Conservation (phyloP, 2,888 invertebrate genomes). For the Nemotelus nigrinus region DNA sequence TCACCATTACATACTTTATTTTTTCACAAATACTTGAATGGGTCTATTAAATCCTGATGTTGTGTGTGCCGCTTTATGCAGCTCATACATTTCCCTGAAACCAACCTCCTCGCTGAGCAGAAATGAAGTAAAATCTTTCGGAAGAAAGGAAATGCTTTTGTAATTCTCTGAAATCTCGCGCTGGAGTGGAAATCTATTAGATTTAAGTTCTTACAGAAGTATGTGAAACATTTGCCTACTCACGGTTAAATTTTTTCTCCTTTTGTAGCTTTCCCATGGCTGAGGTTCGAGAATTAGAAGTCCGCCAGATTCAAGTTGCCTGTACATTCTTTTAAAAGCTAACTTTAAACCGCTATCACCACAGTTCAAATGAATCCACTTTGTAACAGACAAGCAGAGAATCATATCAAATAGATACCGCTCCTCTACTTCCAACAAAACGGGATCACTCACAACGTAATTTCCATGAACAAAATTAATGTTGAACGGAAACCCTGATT, state of each 20-base stretch:
- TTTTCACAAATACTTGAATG: constrained; percentile 65
- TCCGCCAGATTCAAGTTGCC: constrained; percentile 81
- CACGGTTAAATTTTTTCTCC: constrained; percentile 73
- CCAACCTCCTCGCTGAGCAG: constrained; percentile 74
- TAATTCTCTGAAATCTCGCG: constrained; percentile 65
- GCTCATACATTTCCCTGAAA: constrained; percentile 70
- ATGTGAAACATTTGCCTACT: constrained; percentile 53
- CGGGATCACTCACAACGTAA: constrained; percentile 81
- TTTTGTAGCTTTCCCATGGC: constrained; percentile 80
- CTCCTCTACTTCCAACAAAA: constrained; percentile 75
- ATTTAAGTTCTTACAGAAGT: neutral
- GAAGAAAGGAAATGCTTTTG: constrained; percentile 70
- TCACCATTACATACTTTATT: constrained; percentile 32
- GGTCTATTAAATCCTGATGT: constrained; percentile 74
- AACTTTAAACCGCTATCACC: constrained; percentile 86
- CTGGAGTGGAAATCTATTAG: constrained; percentile 50
- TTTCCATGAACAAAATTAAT: constrained; percentile 81
- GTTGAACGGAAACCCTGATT: constrained; percentile 76
- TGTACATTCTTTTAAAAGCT: constrained; percentile 80
- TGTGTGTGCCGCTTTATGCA: constrained; percentile 72
- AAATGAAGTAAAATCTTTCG: constrained; percentile 76
- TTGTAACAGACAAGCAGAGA: constrained; percentile 85
- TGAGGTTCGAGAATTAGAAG: constrained; percentile 85
- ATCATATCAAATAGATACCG: constrained; percentile 82
- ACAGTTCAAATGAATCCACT: constrained; percentile 92